A percentile compares a stretch with the other conserved stretches of the same genome.
Conservation (phyloP, 2,113 vertebrate genomes). For the Coreoperca whiteheadi region DNA sequence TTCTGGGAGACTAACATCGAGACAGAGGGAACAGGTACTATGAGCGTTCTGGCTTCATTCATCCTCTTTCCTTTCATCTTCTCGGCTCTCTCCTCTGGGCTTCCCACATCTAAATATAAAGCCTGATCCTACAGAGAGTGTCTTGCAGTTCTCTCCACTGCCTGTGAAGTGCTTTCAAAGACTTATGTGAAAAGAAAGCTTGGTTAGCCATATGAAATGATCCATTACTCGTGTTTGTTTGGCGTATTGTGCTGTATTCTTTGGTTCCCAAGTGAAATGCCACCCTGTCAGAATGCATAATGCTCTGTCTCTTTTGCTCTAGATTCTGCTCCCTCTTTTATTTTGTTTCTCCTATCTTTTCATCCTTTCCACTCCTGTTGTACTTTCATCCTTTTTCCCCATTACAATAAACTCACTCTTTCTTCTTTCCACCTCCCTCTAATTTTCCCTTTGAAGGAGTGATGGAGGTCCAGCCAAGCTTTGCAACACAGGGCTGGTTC, state of each 20-base stretch:
- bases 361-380: slow-evolving; percentile 1
- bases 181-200: slow-evolving; percentile 56
- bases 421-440: neutral
- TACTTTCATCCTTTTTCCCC: slow-evolving; percentile 16
- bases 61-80: slow-evolving; percentile 58
- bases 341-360: slow-evolving; percentile 9
- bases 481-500: slow-evolving; percentile 91
- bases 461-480: slow-evolving; percentile 73
- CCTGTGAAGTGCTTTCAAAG: slow-evolving; percentile 72
- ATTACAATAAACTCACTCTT: neutral
- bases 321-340: slow-evolving; percentile 43
- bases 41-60: slow-evolving; percentile 40
- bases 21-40: slow-evolving; percentile 82
- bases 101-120: slow-evolving; percentile 70
- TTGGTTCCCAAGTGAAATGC: slow-evolving; percentile 47
- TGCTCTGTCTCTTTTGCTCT: slow-evolving; percentile 36
- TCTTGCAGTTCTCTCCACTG: slow-evolving; percentile 42
- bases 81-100: slow-evolving; percentile 51
- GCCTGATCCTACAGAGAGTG: slow-evolving; percentile 37
- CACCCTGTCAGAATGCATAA: slow-evolving; percentile 46
- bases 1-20: slow-evolving; percentile 75
- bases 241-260: slow-evolving; percentile 44
- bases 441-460: slow-evolving; percentile 56
- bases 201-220: slow-evolving; percentile 61
- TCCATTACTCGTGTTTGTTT: slow-evolving; percentile 71